These are phyloP conservation scores for Pachycephala philippinensis DNA, from an alignment of 2,113 vertebrate species.

Conservation along the genomic window DNA sequence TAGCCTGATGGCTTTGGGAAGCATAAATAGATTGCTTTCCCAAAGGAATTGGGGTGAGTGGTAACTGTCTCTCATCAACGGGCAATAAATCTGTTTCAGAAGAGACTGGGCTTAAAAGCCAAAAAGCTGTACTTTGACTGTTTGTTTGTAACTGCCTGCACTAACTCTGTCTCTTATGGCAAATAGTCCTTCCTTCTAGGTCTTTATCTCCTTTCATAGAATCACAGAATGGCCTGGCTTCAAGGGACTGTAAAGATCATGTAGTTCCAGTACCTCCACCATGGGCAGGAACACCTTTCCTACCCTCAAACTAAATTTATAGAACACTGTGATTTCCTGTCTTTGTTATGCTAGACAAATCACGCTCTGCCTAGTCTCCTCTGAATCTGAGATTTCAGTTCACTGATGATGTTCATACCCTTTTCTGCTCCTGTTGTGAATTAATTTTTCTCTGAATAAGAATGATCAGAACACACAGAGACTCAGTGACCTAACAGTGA, in stretches of 20 bases:
- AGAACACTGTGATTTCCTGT: not conserved
- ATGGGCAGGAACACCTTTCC: not conserved
- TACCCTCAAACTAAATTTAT: not conserved
- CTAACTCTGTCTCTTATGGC: not conserved
- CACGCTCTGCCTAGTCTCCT: not conserved
- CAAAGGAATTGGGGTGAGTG: not conserved
- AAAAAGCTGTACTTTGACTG: not conserved
- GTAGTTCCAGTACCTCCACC: fast-evolving
- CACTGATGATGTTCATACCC: not conserved
- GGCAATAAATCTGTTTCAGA: not conserved
- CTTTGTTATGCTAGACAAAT: not conserved
- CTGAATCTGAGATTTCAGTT: not conserved
- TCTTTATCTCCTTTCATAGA: not conserved
- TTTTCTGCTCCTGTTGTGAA: not conserved
- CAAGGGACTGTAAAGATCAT: not conserved
- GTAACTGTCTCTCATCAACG: not conserved
- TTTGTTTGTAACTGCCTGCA: not conserved
- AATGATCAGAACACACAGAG: not conserved
- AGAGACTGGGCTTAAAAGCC: not conserved
- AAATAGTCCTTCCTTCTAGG: not conserved
- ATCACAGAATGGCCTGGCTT: not conserved
- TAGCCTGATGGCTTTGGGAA: not conserved
- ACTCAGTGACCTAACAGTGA: not conserved
- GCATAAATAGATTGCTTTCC: not conserved
- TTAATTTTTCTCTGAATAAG: not conserved